Evolutionary conservation across 1,140 invertebrate genomes (phyloP).

Genomic region (Dendroctonus ponderosae): DNA sequence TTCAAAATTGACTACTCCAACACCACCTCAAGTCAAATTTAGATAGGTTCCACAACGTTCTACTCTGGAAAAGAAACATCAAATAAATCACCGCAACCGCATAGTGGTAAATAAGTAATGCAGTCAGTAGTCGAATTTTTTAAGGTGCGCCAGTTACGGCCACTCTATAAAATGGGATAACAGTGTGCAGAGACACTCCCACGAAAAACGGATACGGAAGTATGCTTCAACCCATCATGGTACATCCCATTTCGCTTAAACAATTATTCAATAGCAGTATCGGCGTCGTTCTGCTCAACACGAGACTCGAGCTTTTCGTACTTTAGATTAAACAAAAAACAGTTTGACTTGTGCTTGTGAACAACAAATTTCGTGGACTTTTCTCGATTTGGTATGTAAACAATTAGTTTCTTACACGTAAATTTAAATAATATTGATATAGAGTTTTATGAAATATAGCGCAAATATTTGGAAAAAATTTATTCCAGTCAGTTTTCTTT

Average conservation of each 20-base stretch:
- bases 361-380: too few species aligned
- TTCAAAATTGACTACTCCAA: too few species aligned
- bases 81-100: slow-evolving; percentile 7
- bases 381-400: too few species aligned
- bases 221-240: slow-evolving; percentile 35
- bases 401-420: too few species aligned
- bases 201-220: slow-evolving; percentile 37
- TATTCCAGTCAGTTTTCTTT: too few species aligned
- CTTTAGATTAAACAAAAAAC: neutral
- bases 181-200: slow-evolving; percentile 32
- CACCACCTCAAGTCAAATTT: too few species aligned
- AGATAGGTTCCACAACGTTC: too few species aligned
- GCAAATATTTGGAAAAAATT: too few species aligned
- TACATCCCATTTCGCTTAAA: slow-evolving; percentile 30
- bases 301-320: slow-evolving; percentile 3
- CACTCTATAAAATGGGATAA: slow-evolving; percentile 32
- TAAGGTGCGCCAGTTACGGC: slow-evolving; percentile 11
- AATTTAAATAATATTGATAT: too few species aligned
- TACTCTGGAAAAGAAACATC: too few species aligned
- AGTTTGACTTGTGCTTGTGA: too few species aligned
- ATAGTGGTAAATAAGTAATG: neutral
- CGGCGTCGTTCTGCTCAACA: slow-evolving; percentile 8
- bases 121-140: slow-evolving; percentile 14
- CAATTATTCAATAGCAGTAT: slow-evolving; percentile 23
- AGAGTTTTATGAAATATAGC: too few species aligned